phyloP scores from a whole-genome alignment of 2,797 vertebrate species.

The Argyrosomus regius region DNA sequence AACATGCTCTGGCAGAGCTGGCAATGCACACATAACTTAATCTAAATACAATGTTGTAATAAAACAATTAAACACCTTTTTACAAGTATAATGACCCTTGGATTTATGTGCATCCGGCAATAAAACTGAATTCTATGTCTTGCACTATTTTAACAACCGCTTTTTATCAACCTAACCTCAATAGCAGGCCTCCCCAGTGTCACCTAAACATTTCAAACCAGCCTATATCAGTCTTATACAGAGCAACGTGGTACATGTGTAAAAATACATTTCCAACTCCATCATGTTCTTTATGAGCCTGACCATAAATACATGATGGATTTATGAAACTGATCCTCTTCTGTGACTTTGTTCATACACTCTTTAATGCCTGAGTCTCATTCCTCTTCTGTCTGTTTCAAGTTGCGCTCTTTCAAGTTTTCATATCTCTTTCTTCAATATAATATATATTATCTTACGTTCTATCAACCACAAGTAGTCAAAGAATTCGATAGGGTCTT shows the following conservation, averaged over 20 bases:
- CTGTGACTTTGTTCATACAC: slow-evolving; percentile 36
- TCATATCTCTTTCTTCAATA: neutral
- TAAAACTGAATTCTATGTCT: slow-evolving; percentile 18
- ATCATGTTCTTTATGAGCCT: slow-evolving; percentile 50
- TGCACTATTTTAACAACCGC: slow-evolving; percentile 12
- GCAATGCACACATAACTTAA: slow-evolving; percentile 4
- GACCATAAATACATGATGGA: slow-evolving; percentile 61
- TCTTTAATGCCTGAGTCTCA: slow-evolving; percentile 21
- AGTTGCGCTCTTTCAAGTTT: neutral
- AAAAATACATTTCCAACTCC: slow-evolving; percentile 52
- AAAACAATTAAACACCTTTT: slow-evolving; percentile 34
- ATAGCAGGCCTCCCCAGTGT: slow-evolving; percentile 25
- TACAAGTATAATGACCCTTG: neutral
- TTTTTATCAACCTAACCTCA: slow-evolving; percentile 33
- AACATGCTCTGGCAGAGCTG: slow-evolving; percentile 19
- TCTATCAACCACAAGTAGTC: slow-evolving; percentile 9
- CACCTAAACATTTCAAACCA: slow-evolving; percentile 33
- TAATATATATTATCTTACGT: neutral
- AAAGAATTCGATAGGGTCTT: slow-evolving; percentile 25
- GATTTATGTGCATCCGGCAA: slow-evolving; percentile 6
- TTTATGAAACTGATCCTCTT: slow-evolving; percentile 59
- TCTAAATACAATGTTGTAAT: slow-evolving; percentile 19
- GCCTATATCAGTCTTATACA: slow-evolving; percentile 21
- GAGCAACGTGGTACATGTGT: slow-evolving; percentile 31
- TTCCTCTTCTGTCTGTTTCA: slow-evolving; percentile 31